Conservation (phyloP, 2,888 invertebrate genomes). For the Catocala fraxini region DNA sequence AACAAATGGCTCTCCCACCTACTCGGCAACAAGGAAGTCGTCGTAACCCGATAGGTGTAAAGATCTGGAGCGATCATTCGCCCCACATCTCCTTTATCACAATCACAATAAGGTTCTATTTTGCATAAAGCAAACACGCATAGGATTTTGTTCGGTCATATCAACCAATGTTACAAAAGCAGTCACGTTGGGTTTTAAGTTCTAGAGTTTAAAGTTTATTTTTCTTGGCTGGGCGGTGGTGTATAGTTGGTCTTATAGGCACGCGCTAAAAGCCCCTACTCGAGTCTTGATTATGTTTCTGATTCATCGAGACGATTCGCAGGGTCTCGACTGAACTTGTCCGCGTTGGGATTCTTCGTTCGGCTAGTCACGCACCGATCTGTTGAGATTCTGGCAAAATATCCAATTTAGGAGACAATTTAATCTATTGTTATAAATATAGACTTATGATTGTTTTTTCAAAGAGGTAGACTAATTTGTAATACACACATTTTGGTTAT, state of each 20-base stretch:
- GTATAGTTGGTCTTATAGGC: conserved; percentile 32
- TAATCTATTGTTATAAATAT: too few relatives aligned
- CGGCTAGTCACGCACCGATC: too few relatives aligned
- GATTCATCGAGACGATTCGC: conserved; percentile 13
- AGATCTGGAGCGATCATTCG: conserved; percentile 36
- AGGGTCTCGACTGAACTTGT: background rate
- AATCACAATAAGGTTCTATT: conserved; percentile 17
- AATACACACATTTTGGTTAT: too few relatives aligned
- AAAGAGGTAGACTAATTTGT: too few relatives aligned
- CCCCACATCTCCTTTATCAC: conserved; percentile 19
- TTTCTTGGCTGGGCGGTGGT: conserved; percentile 16
- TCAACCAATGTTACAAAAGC: conserved; percentile 9
- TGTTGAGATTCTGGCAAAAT: too few relatives aligned
- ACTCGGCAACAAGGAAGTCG: conserved; percentile 49
- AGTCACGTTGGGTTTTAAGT: conserved; percentile 7
- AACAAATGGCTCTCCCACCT: conserved; percentile 41
- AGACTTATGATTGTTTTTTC: too few relatives aligned
- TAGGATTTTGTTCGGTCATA: conserved; percentile 13
- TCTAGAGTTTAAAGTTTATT: conserved; percentile 24
- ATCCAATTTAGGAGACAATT: too few relatives aligned
- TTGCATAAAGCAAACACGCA: conserved; percentile 9
- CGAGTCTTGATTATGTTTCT: conserved; percentile 12
- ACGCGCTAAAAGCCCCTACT: conserved; percentile 40
- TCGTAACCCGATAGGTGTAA: conserved; percentile 49
- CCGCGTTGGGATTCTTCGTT: too few relatives aligned